phyloP scores from a whole-genome alignment of 2,888 invertebrate species.

The Sicus ferrugineus region DNA sequence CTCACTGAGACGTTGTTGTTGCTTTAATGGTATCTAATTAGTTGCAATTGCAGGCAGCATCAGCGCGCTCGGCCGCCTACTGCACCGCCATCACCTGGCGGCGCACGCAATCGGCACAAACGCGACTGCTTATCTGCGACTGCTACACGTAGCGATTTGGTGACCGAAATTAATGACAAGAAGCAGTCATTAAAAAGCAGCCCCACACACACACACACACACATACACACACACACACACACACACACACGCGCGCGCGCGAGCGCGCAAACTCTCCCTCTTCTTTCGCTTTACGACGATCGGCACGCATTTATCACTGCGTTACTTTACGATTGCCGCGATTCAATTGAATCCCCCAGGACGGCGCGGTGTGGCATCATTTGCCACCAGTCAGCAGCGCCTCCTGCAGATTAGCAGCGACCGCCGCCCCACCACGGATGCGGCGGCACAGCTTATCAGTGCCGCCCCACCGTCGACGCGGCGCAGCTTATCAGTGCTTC shows the following conservation, averaged over 20 bases:
- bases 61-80: neutral
- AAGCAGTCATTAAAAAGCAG: neutral
- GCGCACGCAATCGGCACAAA: neutral
- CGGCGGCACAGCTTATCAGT: neutral
- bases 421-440: neutral
- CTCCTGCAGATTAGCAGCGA: neutral
- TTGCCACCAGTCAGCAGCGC: neutral
- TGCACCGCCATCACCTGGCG: neutral
- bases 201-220: too few relatives aligned
- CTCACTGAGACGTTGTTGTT: too few relatives aligned
- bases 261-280: too few relatives aligned
- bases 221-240: conserved; percentile 7
- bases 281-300: neutral
- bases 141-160: neutral
- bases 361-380: neutral
- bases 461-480: neutral
- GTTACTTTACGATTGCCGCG: neutral
- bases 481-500: neutral
- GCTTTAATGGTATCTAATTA: conserved; percentile 36
- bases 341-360: neutral
- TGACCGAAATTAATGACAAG: conserved; percentile 7
- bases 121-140: neutral
- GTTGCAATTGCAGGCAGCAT: neutral
- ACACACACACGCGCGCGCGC: too few relatives aligned
- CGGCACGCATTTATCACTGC: neutral